Evolutionary conservation across 2,797 vertebrate species (phyloP).

Genomic region (Cryptoblepharus egeriae): DNA sequence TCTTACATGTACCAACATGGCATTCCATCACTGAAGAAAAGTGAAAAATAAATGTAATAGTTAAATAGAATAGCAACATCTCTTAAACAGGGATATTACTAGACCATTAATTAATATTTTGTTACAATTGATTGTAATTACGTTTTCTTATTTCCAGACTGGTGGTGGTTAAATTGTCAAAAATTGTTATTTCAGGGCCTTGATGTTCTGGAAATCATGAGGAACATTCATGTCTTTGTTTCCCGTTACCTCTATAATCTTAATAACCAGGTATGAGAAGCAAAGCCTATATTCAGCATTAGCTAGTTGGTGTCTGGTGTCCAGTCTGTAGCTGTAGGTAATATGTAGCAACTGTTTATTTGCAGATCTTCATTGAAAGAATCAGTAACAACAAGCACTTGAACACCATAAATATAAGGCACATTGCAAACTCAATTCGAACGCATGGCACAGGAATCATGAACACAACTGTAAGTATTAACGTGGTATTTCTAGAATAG

Average conservation of each 20-base stretch:
- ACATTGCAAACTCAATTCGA: constrained; percentile 97
- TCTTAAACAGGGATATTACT: not conserved
- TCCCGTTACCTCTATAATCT: constrained; percentile 98
- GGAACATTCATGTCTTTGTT: constrained; percentile 99
- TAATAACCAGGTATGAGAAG: constrained; percentile 91
- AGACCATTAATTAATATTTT: not conserved
- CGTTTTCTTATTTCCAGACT: not conserved
- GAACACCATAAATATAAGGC: constrained; percentile 99
- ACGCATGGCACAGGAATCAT: constrained; percentile 98
- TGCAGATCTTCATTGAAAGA: constrained; percentile 96
- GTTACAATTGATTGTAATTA: not conserved
- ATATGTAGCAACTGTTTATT: constrained; percentile 43
- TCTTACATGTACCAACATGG: no score
- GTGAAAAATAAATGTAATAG: not conserved
- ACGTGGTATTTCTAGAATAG: not conserved
- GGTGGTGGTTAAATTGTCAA: constrained; percentile 12
- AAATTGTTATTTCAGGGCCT: constrained; percentile 84
- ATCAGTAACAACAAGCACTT: constrained; percentile 99
- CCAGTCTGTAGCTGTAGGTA: not conserved
- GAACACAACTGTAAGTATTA: constrained; percentile 93
- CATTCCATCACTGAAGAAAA: not conserved
- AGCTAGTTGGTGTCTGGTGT: constrained; percentile 10
- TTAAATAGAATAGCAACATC: not conserved
- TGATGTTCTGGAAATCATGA: constrained; percentile 99
- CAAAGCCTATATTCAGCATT: not conserved